Evolutionary conservation across 2,113 vertebrate genomes (phyloP).

Genomic region (Zosterops hypoxanthus): DNA sequence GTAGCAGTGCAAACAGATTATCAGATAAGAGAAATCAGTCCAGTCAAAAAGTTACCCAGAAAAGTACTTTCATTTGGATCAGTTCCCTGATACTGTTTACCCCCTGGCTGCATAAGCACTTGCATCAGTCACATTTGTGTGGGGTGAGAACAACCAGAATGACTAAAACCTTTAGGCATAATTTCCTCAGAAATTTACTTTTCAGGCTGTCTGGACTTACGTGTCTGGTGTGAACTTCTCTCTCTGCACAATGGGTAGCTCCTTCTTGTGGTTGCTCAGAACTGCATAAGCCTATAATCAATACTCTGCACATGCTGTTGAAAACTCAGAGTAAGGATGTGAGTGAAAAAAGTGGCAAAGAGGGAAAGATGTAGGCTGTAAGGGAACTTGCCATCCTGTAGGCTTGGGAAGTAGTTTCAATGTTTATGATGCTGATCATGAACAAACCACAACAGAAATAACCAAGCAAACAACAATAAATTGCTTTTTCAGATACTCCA

Average conservation of each 20-base stretch:
- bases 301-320: neutral
- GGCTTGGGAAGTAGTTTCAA: neutral
- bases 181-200: neutral
- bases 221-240: neutral
- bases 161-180: neutral
- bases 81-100: neutral
- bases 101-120: neutral
- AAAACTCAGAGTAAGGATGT: neutral
- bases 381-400: neutral
- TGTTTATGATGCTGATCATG: neutral
- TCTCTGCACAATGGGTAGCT: neutral
- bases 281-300: neutral
- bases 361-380: neutral
- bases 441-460: neutral
- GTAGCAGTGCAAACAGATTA: neutral
- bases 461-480: neutral
- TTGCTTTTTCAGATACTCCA: neutral
- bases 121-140: neutral
- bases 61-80: neutral
- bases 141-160: neutral
- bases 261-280: neutral
- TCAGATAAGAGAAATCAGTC: neutral
- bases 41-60: neutral
- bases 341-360: neutral
- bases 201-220: rapidly evolving